Evolutionary conservation across 2,888 invertebrate genomes (phyloP).

Genomic region (Polydrusus pterygomalis): DNA sequence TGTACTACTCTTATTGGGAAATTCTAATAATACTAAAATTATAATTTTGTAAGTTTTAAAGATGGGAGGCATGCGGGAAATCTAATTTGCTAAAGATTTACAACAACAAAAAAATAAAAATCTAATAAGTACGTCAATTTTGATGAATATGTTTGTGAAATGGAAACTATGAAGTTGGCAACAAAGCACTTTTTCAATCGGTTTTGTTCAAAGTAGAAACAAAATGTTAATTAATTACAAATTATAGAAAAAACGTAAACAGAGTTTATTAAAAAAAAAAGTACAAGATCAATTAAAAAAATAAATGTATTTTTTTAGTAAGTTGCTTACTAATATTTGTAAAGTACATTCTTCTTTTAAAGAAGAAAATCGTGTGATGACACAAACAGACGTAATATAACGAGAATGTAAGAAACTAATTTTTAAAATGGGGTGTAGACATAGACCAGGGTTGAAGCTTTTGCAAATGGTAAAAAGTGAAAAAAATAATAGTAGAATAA

Average conservation of each 20-base stretch:
- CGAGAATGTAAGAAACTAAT: neutral
- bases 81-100: neutral
- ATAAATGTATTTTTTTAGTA: conserved; percentile 20
- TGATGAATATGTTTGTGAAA: conserved; percentile 28
- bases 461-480: too few species aligned
- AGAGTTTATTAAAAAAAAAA: conserved; percentile 23
- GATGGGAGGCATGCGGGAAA: conserved; percentile 3
- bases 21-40: neutral
- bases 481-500: too few species aligned
- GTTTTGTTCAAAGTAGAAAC: conserved; percentile 3
- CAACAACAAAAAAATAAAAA: conserved; percentile 23
- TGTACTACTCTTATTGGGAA: conserved; percentile 7
- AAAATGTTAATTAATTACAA: neutral
- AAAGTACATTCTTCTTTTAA: neutral
- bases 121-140: conserved; percentile 28
- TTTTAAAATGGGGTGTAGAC: neutral
- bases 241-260: conserved; percentile 19
- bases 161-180: conserved; percentile 12
- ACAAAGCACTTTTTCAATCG: conserved; percentile 13
- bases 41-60: neutral
- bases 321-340: neutral
- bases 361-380: neutral
- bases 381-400: neutral
- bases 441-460: too few species aligned
- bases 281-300: conserved; percentile 28